Evolutionary conservation across 2,888 invertebrate genomes (phyloP).

Genomic region (Lathronympha strigana): DNA sequence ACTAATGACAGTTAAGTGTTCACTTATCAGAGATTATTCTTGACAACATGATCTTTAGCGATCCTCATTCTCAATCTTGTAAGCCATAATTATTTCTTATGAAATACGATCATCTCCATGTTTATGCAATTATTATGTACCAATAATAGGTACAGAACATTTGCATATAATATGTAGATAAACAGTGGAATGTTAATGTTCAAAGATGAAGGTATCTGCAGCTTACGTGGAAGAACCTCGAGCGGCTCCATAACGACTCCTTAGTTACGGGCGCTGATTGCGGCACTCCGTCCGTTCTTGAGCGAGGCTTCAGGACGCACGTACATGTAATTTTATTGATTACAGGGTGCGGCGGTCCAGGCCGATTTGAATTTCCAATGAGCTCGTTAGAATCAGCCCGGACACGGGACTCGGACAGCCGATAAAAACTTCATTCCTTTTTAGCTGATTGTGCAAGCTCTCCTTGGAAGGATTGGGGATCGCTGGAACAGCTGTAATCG

Average conservation of each 20-base stretch:
- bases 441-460: slow-evolving; percentile 62
- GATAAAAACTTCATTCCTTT: slow-evolving; percentile 75
- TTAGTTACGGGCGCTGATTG: slow-evolving; percentile 43
- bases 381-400: slow-evolving; percentile 79
- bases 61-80: background rate
- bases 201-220: slow-evolving; percentile 53
- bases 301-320: slow-evolving; percentile 73
- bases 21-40: background rate
- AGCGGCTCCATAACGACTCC: slow-evolving; percentile 26
- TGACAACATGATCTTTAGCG: slow-evolving; percentile 2
- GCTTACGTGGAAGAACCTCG: slow-evolving; percentile 10
- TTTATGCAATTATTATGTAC: slow-evolving; percentile 12
- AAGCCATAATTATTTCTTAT: background rate
- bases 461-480: slow-evolving; percentile 54
- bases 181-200: slow-evolving; percentile 51
- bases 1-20: slow-evolving; percentile 42
- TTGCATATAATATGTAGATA: no score
- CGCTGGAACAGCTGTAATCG: slow-evolving; percentile 60
- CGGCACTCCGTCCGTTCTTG: slow-evolving; percentile 48
- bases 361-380: slow-evolving; percentile 82
- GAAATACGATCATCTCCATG: background rate
- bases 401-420: slow-evolving; percentile 65
- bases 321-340: slow-evolving; percentile 84
- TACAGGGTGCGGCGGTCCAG: slow-evolving; percentile 76
- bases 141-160: no score